Evolutionary conservation across 2,797 vertebrate species (phyloP).

Genomic region (Serranus cabrilla): DNA sequence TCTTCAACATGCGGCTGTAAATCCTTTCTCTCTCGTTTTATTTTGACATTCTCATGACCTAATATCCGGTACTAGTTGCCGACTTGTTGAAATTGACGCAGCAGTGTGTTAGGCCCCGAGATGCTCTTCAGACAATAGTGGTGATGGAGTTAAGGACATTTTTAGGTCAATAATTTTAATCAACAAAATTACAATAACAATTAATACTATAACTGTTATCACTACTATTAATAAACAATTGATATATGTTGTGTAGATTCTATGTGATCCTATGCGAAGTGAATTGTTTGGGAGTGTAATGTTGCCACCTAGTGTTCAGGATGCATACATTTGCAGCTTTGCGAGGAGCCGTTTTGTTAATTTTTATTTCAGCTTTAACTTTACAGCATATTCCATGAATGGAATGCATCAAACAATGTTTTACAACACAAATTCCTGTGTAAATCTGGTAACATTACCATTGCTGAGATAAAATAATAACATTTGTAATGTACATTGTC

Average conservation of each 20-base stretch:
- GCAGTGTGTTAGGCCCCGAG: not conserved
- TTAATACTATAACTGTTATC: not conserved
- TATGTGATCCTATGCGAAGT: not conserved
- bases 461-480: not conserved
- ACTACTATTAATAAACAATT: too few species aligned
- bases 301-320: conserved; percentile 59
- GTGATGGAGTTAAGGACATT: conserved; percentile 2
- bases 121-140: conserved; percentile 20
- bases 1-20: too few species aligned
- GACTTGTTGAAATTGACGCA: conserved; percentile 8
- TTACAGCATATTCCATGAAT: conserved; percentile 5
- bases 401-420: not conserved
- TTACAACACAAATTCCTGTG: not conserved
- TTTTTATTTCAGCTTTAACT: conserved; percentile 21
- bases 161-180: too few species aligned
- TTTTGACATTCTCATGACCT: conserved; percentile 28
- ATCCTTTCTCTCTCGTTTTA: too few species aligned
- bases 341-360: not conserved
- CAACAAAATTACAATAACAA: not conserved
- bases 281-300: not conserved
- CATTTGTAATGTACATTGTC: not conserved
- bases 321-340: not conserved
- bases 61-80: not conserved
- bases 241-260: too few species aligned
- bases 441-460: not conserved